phyloP scores from a whole-genome alignment of 2,797 vertebrate species.

The Diplodus sargus region DNA sequence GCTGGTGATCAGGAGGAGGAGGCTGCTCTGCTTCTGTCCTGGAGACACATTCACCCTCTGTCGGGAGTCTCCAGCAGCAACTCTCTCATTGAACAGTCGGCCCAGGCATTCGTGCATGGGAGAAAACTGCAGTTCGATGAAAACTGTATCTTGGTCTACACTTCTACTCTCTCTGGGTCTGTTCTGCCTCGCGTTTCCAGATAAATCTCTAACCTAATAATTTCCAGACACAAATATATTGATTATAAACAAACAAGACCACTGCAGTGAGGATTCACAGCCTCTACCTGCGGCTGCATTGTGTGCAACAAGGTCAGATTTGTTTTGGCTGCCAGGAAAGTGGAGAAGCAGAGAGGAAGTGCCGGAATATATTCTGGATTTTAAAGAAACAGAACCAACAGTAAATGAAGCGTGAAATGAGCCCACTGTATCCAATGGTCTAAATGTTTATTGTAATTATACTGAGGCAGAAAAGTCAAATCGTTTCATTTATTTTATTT shows the following conservation, averaged over 20 bases:
- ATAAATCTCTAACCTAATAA: constrained; percentile 18
- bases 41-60: constrained; percentile 71
- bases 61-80: constrained; percentile 28
- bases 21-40: constrained; percentile 52
- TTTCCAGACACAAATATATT: constrained; percentile 27
- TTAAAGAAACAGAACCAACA: constrained; percentile 18
- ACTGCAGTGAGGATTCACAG: constrained; percentile 7
- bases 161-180: background rate
- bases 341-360: background rate
- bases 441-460: constrained; percentile 16
- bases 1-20: constrained; percentile 56
- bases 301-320: constrained; percentile 42
- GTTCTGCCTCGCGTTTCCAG: background rate
- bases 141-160: background rate
- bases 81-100: constrained; percentile 6
- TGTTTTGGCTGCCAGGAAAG: constrained; percentile 23
- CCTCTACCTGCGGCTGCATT: background rate
- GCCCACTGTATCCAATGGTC: background rate
- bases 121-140: constrained; percentile 16
- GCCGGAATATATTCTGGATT: constrained; percentile 35
- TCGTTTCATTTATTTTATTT: background rate
- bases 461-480: background rate
- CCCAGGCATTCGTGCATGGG: constrained; percentile 21
- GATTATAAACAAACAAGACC: constrained; percentile 41
- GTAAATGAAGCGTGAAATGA: constrained; percentile 35